These are phyloP conservation scores for Periophthalmus modestus DNA, from an alignment of 2,113 vertebrate genomes.

Conservation along the genomic window DNA sequence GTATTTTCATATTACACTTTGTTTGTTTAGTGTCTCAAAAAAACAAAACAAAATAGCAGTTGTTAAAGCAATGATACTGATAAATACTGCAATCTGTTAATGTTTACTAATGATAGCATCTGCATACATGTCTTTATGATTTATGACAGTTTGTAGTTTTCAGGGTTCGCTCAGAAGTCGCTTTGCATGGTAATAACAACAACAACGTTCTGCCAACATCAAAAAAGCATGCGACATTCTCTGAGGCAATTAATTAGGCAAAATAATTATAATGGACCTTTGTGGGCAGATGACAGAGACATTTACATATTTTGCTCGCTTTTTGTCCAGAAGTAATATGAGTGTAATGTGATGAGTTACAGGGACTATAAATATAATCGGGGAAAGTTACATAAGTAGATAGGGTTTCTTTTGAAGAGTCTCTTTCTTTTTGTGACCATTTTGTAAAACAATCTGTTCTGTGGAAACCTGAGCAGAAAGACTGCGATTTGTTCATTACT, in stretches of 20 bases:
- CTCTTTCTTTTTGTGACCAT: slow-evolving; percentile 17
- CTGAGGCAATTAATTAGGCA: slow-evolving; percentile 28
- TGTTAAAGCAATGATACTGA: not conserved
- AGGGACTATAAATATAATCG: not conserved
- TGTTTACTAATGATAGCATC: not conserved
- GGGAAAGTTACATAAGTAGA: slow-evolving; percentile 5
- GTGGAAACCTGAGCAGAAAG: slow-evolving; percentile 59
- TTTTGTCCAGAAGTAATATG: not conserved
- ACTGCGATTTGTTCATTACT: slow-evolving; percentile 39
- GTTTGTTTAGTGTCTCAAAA: slow-evolving; percentile 14
- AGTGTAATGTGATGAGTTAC: not conserved
- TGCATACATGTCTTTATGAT: not conserved
- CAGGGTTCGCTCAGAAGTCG: not conserved
- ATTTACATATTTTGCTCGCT: not conserved
- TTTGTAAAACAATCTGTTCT: slow-evolving; percentile 48
- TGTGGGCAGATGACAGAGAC: slow-evolving; percentile 25
- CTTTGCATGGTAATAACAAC: not conserved
- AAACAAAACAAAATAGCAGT: not conserved
- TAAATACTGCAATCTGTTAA: not conserved
- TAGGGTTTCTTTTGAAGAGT: slow-evolving; percentile 10
- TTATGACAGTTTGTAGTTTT: not conserved
- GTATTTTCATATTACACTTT: no score
- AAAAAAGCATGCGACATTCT: slow-evolving; percentile 3
- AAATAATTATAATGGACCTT: slow-evolving; percentile 19
- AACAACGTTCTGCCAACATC: not conserved